Evolutionary conservation across 2,797 vertebrate species (phyloP).

Genomic region (Notolabrus celidotus): DNA sequence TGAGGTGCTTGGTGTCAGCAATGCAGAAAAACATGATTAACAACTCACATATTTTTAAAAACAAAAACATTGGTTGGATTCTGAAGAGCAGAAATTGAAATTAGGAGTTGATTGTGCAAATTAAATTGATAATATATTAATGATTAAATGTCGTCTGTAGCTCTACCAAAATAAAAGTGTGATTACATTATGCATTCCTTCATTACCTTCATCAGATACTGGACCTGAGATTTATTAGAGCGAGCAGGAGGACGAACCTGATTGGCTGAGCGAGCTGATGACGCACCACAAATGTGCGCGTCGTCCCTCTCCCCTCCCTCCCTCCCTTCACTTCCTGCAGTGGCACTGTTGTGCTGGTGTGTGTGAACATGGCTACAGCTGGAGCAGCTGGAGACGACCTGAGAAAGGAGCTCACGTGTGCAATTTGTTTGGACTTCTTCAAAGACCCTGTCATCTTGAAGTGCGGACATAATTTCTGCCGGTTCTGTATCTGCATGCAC

Average conservation of each 20-base stretch:
- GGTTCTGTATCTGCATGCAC: slow-evolving; percentile 86
- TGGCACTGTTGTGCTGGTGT: slow-evolving; percentile 31
- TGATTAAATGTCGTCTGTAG: not conserved
- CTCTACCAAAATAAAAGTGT: not conserved
- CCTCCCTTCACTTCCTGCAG: slow-evolving; percentile 50
- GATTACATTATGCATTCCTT: not conserved
- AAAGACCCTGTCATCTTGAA: slow-evolving; percentile 86
- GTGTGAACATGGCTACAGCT: slow-evolving; percentile 83
- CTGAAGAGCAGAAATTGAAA: too few relatives aligned
- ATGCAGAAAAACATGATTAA: too few relatives aligned
- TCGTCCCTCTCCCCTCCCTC: slow-evolving; percentile 13
- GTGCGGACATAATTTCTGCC: slow-evolving; percentile 88
- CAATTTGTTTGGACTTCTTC: slow-evolving; percentile 86
- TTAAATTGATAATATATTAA: not conserved
- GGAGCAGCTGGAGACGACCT: slow-evolving; percentile 76
- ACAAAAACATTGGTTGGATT: not conserved
- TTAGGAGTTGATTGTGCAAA: not conserved
- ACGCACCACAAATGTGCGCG: slow-evolving; percentile 47
- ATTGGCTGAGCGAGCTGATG: slow-evolving; percentile 48
- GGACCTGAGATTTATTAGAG: not conserved
- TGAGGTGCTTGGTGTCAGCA: not conserved
- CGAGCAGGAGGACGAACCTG: not conserved
- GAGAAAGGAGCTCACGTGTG: slow-evolving; percentile 85
- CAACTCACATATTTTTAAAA: too few relatives aligned
- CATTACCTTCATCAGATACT: not conserved